phyloP scores from a whole-genome alignment of 2,888 invertebrate species.

The Andrena minutula region DNA sequence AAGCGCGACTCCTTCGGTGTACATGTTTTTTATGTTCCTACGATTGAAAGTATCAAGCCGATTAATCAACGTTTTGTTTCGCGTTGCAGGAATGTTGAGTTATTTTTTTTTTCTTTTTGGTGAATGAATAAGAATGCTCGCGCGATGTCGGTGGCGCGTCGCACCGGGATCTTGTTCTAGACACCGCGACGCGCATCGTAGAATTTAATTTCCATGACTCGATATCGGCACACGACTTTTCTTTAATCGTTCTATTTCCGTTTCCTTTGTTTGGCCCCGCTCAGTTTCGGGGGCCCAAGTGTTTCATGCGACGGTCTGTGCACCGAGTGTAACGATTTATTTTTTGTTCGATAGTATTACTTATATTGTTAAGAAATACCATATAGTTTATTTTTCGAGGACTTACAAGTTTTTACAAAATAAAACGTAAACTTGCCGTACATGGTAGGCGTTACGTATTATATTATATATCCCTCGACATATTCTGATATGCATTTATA shows the following conservation, averaged over 20 bases:
- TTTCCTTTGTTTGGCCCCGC: constrained; percentile 23
- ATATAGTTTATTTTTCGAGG: constrained; percentile 71
- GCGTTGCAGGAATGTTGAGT: constrained; percentile 3
- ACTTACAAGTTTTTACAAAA: constrained; percentile 67
- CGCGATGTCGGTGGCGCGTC: neutral
- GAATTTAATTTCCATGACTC: constrained; percentile 35
- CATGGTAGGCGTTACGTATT: constrained; percentile 56
- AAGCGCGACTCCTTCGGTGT: constrained; percentile 18
- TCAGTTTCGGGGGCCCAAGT: constrained; percentile 28
- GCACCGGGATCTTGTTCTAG: neutral
- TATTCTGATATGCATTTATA: constrained; percentile 62
- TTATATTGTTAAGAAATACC: constrained; percentile 65
- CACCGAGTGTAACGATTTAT: constrained; percentile 44
- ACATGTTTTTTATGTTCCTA: constrained; percentile 55
- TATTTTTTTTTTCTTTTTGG: neutral
- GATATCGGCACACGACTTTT: constrained; percentile 7
- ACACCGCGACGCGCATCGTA: neutral
- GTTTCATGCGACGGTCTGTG: constrained; percentile 43
- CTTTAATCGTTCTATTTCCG: constrained; percentile 6
- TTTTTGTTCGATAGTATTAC: constrained; percentile 63
- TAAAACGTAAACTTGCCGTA: constrained; percentile 66
- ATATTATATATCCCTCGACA: constrained; percentile 42
- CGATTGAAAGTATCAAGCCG: constrained; percentile 51
- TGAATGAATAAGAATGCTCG: neutral
- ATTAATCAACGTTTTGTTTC: constrained; percentile 41